Base-by-base conservation (phyloP, 1,140 invertebrate species). In the Zaprionus kolodkinae region DNA sequence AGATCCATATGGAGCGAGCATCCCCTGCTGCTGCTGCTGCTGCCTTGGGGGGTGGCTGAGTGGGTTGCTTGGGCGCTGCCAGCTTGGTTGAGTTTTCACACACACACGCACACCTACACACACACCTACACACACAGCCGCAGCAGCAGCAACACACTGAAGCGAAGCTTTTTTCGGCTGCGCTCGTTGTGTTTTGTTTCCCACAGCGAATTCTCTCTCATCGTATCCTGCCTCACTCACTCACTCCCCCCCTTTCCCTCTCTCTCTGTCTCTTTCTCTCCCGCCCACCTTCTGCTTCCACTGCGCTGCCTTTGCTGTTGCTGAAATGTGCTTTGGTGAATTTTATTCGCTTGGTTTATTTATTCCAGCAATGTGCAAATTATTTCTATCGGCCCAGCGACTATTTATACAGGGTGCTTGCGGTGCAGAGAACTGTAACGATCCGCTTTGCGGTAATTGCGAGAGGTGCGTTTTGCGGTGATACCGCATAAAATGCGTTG, bases 351-450 rank as follows among this genome's bases (percentile, higher is more conserved):
- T 79, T 79, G 76, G 67, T 63, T 81, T 77, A 69, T 87, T 87
- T 79, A 79, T 87, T 87, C 70, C 43, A 74, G 79, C 72, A 74
- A 79, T 87, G 76, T 76, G 83, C 27, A 67, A 87, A 76, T 79
- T 82, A 86, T 79, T 79, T 79, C 72, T 60, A 73, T 52, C 56
- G 73, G 57, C 21, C 50, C 60, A 52, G 45, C 33, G 54, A 52
- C 43, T 36, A 60, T 52, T 35, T 27, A 60, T 21, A 83, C 72
- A 79, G 81, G 81, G 81, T 83, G 72, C 6, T 15, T 15, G 40
- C 45, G 3, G 21, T 5, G 25, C 4, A 3, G 0, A 48, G 15
- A 3, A 10, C 11, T 7, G 6, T 33, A 30, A 3, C 27, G 27
- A 21, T 21, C 33, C 0, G 10, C 33, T 35, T 35, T 35, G 33